Evolutionary conservation across 53 echinoderm and acorn worm genomes (phyloP), one percentile per base, ranked within the genome.

Genomic region (Holothuria scabra): DNA sequence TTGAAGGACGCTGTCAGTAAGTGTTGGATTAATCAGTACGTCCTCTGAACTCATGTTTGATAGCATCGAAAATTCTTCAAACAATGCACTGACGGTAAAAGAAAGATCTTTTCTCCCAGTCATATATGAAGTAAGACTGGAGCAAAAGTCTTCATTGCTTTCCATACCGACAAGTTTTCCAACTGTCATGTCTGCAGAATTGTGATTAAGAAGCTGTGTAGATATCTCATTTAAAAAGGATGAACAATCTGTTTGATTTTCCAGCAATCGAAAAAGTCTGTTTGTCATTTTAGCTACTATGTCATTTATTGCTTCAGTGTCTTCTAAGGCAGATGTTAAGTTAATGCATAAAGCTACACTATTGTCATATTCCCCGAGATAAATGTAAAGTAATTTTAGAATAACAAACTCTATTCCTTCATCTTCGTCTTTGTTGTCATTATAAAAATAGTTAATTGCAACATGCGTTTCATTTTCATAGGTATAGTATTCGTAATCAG

Each of bases 291-390:
- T 5, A 20, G 24, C 78, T 56, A 29, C 78, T 9, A 76, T 76
- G 49, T 57, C 4, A 55, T 28, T 23, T 22, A 76, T 26, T 57
- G 28, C 13, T 30, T 78, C 78, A 3, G 56, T 5, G 25, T 33
- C 25, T 18, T 56, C 78, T 29, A 29, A 5, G 13, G 28, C 22
- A 25, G 78, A 78, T 28, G 58, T 55, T 33, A 57, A 8, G 4
- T 26, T 19, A 32, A 19, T 29, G 52, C 56, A 78, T 21, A 78
- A n/a, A 30, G 19, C 78, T 24, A 21, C 19, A 29, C 16, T 6
- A 78, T 57, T 29, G 16, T 78, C 52, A 28, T 57, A 78, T 8
- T 59, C 78, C 25, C 78, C 78, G 16, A 78, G 78, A 23, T 56
- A 78, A 29, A 8, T 58, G 56, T 57, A 78, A 5, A 78, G 28